A percentile compares a stretch with the other conserved stretches of the same genome.
Evolutionary conservation across 2,797 vertebrate species (phyloP).

Genomic region (Manis crassicaudata): DNA sequence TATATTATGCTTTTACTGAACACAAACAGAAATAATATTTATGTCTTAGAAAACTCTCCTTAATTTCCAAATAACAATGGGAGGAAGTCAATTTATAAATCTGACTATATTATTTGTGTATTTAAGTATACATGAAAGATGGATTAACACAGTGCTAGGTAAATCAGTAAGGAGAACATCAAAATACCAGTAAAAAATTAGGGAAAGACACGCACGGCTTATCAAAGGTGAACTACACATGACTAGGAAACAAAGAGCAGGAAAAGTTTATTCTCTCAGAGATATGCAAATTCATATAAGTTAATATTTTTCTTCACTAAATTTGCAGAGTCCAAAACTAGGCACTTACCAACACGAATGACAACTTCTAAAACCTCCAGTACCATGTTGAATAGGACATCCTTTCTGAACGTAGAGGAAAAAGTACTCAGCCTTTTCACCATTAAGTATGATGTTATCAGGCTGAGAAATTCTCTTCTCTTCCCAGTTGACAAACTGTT

Average conservation of each 20-base stretch:
- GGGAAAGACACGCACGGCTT: neutral
- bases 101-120: neutral
- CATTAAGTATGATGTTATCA: neutral
- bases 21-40: constrained; percentile 8
- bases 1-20: neutral
- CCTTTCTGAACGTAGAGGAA: neutral
- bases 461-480: neutral
- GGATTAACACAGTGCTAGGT: neutral
- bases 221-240: constrained; percentile 5
- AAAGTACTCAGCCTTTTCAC: neutral
- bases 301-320: neutral
- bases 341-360: neutral
- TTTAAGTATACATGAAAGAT: neutral
- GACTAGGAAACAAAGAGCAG: neutral
- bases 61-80: neutral
- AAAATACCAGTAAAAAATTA: neutral
- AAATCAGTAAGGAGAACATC: neutral
- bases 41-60: neutral
- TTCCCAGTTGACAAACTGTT: neutral
- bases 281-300: neutral
- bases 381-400: neutral
- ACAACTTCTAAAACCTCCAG: neutral
- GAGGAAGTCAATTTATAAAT: neutral
- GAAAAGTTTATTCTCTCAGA: neutral
- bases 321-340: neutral